These are phyloP conservation scores for Lycocerus yunnanus DNA, from an alignment of 2,888 invertebrate species.

Conservation along the genomic window DNA sequence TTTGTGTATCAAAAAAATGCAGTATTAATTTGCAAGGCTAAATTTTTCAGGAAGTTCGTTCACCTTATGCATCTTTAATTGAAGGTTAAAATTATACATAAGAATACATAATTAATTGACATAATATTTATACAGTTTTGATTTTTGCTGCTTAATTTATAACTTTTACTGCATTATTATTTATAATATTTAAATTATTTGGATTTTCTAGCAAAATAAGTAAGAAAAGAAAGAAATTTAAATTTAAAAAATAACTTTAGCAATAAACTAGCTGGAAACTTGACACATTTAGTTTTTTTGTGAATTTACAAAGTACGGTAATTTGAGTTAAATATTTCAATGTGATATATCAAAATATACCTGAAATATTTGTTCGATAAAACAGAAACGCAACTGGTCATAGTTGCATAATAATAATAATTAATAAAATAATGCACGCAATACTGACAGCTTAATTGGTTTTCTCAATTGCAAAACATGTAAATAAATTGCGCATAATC, in stretches of 20 bases:
- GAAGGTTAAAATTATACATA: neutral
- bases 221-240: neutral
- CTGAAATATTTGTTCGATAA: neutral
- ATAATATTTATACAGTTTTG: neutral
- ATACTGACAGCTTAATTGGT: neutral
- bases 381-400: neutral
- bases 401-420: neutral
- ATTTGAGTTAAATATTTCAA: neutral
- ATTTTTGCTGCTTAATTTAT: neutral
- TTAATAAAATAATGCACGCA: neutral
- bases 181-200: neutral
- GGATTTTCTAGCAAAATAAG: neutral
- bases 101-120: neutral
- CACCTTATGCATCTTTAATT: neutral
- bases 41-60: neutral
- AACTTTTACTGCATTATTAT: neutral
- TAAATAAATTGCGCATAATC: neutral
- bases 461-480: neutral
- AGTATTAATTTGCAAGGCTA: neutral
- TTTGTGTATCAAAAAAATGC: neutral
- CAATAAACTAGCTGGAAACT: no score
- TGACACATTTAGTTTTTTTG: neutral
- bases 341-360: neutral
- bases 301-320: neutral
- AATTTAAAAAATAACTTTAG: neutral